Evolutionary conservation across 2,113 vertebrate genomes (phyloP), one percentile per base, ranked within the genome.

Genomic region (Cheilinus undulatus): DNA sequence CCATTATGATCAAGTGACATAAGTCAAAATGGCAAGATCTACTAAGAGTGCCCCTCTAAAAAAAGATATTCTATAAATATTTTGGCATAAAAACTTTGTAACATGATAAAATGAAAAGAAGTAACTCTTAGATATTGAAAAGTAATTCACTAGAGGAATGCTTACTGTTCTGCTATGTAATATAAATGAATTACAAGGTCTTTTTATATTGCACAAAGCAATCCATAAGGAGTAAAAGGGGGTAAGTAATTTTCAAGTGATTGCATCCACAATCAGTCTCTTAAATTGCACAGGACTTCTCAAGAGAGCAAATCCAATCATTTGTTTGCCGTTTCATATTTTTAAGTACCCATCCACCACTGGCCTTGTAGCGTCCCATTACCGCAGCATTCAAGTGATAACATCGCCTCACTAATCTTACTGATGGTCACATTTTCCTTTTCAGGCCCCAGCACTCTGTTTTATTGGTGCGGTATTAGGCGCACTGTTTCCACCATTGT

Each of bases 371-470:
- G 73, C 0, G 17, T 73, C 73, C 77, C 75, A 82, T 88, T 69
- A 79, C 69, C 43, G 58, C 43, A 15, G 13, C 56, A 8, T 80
- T 66, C 65, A 52, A 51, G 85, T 80, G 83, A 86, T 76, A 88
- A 83, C 84, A 73, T 68, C 48, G 73, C 63, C 83, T 22, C 69
- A 34, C 83, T 89, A 80, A 90, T 90, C 82, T 84, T 43, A 36
- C 85, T 88, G 85, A 88, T 88, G 90, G 78, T 81, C 83, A 72
- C 86, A 43, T 84, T 65, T 54, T 57, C 71, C 68, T 80, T 75
- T 54, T 75, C 85, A 30, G 77, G 73, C 76, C 71, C 36, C 79
- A 49, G 86, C 90, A 92, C 91, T 92, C 83, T 87, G 83, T 80
- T 84, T 88, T 90, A 92, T 92, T 92, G 88, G 83, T 32, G 78